Percentiles rank a stretch among this genome's conserved stretches.
These are phyloP conservation scores for Hemicrepidius hirtus DNA, from an alignment of 2,888 invertebrate genomes.

Conservation along the genomic window DNA sequence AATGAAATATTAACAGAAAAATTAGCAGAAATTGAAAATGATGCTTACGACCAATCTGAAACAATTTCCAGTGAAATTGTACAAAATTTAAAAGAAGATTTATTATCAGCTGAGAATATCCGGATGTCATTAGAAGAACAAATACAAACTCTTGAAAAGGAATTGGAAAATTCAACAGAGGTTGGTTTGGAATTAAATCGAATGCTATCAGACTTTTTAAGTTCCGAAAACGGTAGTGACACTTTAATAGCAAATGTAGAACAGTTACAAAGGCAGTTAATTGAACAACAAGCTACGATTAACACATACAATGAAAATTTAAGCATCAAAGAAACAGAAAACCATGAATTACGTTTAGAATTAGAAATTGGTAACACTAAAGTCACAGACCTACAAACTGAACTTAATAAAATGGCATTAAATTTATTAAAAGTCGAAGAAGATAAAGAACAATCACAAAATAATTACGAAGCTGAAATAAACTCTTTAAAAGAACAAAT, in stretches of 20 bases:
- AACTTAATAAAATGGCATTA: constrained; percentile 68
- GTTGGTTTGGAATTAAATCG: constrained; percentile 84
- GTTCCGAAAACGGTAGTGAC: constrained; percentile 80
- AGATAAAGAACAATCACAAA: constrained; percentile 69
- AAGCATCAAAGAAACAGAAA: constrained; percentile 75
- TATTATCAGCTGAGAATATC: constrained; percentile 74
- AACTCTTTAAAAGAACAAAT: constrained; percentile 63
- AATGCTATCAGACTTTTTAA: constrained; percentile 80
- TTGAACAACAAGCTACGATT: constrained; percentile 78
- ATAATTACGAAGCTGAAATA: constrained; percentile 68
- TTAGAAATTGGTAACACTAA: constrained; percentile 68
- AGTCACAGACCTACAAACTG: constrained; percentile 67
- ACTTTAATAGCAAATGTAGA: constrained; percentile 79
- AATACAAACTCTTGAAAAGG: constrained; percentile 80
- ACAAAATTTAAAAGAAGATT: constrained; percentile 78
- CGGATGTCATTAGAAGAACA: constrained; percentile 79
- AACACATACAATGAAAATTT: constrained; percentile 73
- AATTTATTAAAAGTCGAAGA: constrained; percentile 69
- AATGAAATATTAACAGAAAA: constrained; percentile 79
- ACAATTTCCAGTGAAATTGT: constrained; percentile 85
- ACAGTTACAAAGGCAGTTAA: constrained; percentile 79
- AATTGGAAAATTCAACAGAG: constrained; percentile 87
- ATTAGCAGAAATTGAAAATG: constrained; percentile 44
- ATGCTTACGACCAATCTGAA: constrained; percentile 36
- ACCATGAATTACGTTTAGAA: constrained; percentile 73